phyloP scores from a whole-genome alignment of 2,113 vertebrate genomes.

The Neotoma lepida region DNA sequence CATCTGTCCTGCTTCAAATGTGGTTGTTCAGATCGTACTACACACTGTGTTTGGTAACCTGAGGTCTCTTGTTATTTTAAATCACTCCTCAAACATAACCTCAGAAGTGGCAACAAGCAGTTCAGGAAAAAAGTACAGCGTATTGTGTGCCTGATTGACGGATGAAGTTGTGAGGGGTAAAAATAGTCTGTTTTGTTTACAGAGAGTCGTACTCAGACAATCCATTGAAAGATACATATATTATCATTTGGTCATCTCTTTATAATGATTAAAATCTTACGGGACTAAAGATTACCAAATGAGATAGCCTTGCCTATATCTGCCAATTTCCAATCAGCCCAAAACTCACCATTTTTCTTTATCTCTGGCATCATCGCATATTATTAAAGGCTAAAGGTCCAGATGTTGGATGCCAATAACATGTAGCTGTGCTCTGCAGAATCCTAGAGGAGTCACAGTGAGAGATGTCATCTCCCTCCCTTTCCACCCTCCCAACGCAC shows the following conservation, averaged over 20 bases:
- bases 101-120: background rate
- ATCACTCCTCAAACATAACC: background rate
- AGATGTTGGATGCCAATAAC: background rate
- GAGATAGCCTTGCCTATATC: background rate
- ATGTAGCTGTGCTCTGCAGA: background rate
- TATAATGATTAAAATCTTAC: background rate
- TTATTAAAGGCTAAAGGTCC: background rate
- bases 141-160: background rate
- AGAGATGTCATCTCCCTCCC: background rate
- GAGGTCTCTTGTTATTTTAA: conserved; percentile 30
- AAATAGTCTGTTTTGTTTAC: background rate
- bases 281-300: background rate
- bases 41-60: background rate
- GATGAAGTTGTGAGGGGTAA: background rate
- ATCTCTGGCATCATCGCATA: background rate
- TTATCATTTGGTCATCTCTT: background rate
- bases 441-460: background rate
- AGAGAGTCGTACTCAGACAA: background rate
- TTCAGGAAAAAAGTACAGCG: conserved; percentile 17
- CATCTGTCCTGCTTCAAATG: conserved; percentile 9
- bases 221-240: background rate
- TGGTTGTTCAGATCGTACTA: background rate
- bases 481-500: background rate
- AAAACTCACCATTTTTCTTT: background rate
- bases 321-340: background rate